Evolutionary conservation across 2,888 invertebrate genomes (phyloP).

Genomic region (Leptinotarsa peninsularis): DNA sequence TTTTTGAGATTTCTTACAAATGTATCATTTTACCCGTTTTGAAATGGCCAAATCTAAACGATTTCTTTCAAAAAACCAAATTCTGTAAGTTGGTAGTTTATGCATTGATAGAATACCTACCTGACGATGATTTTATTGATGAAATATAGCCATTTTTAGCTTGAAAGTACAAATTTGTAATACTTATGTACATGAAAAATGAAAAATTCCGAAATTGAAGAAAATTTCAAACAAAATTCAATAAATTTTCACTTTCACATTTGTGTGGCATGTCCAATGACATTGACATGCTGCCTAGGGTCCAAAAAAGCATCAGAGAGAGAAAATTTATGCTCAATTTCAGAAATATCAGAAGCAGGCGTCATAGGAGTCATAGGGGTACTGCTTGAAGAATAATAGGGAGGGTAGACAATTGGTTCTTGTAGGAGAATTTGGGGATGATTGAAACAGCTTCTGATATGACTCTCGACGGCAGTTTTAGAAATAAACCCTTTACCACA

Average conservation of each 20-base stretch:
- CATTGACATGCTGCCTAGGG: slow-evolving; percentile 37
- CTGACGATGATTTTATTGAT: too few relatives aligned
- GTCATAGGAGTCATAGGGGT: slow-evolving; percentile 45
- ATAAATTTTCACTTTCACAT: slow-evolving; percentile 26
- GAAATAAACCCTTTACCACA: slow-evolving; percentile 61
- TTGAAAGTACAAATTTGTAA: background rate
- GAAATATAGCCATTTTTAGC: background rate
- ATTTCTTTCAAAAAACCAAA: too few relatives aligned
- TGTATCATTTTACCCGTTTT: background rate
- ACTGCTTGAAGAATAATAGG: slow-evolving; percentile 32
- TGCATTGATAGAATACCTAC: too few relatives aligned
- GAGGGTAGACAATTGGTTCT: slow-evolving; percentile 37
- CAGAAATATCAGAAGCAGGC: slow-evolving; percentile 39
- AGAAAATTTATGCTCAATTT: slow-evolving; percentile 43
- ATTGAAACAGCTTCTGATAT: slow-evolving; percentile 58
- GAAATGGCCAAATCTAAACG: background rate
- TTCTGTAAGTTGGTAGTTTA: too few relatives aligned
- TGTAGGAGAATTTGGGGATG: slow-evolving; percentile 41
- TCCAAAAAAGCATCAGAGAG: slow-evolving; percentile 40
- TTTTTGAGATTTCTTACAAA: background rate
- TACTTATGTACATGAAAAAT: background rate
- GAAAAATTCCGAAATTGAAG: background rate
- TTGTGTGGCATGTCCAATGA: slow-evolving; percentile 37
- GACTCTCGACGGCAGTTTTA: slow-evolving; percentile 61
- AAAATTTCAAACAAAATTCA: background rate